These are phyloP conservation scores for Eubasilissa splendida DNA, from an alignment of 2,888 invertebrate genomes.

Conservation along the genomic window DNA sequence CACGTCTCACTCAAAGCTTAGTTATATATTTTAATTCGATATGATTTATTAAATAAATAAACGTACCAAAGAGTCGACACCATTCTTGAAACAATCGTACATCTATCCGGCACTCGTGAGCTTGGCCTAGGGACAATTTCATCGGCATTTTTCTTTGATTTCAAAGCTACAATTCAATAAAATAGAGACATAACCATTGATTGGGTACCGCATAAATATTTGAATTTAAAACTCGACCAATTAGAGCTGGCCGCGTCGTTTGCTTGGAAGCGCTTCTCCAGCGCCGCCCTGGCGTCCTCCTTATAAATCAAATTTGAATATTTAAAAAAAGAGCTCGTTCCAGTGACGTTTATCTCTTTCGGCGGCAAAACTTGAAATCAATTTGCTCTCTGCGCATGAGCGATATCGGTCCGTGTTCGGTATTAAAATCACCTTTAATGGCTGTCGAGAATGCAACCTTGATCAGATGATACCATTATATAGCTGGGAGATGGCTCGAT, in stretches of 20 bases:
- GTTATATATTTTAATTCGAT: too few species aligned
- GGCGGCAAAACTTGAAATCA: slow-evolving; percentile 13
- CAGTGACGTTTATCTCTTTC: not conserved
- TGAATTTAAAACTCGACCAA: slow-evolving; percentile 22
- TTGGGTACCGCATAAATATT: slow-evolving; percentile 15
- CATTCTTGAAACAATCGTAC: too few species aligned
- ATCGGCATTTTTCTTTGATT: slow-evolving; percentile 17
- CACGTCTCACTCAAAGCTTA: too few species aligned
- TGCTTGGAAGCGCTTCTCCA: not conserved
- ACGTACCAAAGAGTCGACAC: too few species aligned
- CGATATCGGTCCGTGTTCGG: slow-evolving; percentile 6
- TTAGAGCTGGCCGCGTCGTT: slow-evolving; percentile 17
- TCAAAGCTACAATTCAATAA: slow-evolving; percentile 11
- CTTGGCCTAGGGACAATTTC: not conserved
- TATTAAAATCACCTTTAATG: slow-evolving; percentile 6
- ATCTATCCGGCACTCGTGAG: too few species aligned
- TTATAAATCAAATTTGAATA: slow-evolving; percentile 19
- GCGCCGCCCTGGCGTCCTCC: slow-evolving; percentile 15
- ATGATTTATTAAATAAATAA: too few species aligned
- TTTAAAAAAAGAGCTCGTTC: not conserved
- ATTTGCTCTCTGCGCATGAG: not conserved
- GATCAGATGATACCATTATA: not conserved
- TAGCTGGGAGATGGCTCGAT: too few species aligned
- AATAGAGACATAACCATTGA: slow-evolving; percentile 26
- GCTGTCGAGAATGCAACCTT: not conserved